Percentiles rank a stretch among this genome's conserved stretches.
These are phyloP conservation scores for Luperina testacea DNA, from an alignment of 2,888 invertebrate species.

Conservation along the genomic window DNA sequence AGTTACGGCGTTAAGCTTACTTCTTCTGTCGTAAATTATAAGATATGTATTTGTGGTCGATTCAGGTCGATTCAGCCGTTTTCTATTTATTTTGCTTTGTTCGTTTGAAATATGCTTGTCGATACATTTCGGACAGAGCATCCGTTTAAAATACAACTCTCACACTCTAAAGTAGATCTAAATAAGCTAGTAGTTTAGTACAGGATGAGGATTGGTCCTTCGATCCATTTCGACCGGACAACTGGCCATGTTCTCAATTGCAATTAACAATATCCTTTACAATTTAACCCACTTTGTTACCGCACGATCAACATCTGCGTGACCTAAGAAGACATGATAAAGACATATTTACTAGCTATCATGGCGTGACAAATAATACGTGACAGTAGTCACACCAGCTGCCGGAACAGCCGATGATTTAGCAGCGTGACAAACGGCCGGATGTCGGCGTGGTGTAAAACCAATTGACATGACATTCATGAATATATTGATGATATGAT, in stretches of 20 bases:
- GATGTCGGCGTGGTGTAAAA: slow-evolving; percentile 43
- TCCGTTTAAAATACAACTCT: not conserved
- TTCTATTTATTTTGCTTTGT: not conserved
- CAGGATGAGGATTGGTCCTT: not conserved
- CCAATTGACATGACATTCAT: slow-evolving; percentile 49
- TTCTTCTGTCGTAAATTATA: not conserved
- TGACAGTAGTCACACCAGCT: slow-evolving; percentile 47
- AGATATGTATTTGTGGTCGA: not conserved
- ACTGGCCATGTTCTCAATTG: slow-evolving; percentile 3
- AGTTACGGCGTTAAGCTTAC: not conserved
- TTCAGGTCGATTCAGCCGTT: not conserved
- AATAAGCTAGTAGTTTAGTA: not conserved
- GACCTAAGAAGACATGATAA: slow-evolving; percentile 32
- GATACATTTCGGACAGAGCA: not conserved
- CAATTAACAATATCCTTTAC: slow-evolving; percentile 39
- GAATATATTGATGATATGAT: slow-evolving; percentile 35
- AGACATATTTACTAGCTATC: slow-evolving; percentile 4
- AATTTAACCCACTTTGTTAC: slow-evolving; percentile 26
- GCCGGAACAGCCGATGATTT: slow-evolving; percentile 54
- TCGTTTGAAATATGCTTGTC: not conserved
- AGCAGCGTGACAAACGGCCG: slow-evolving; percentile 46
- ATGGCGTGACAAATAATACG: slow-evolving; percentile 29
- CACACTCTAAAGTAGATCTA: not conserved
- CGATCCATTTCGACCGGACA: not conserved
- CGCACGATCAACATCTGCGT: slow-evolving; percentile 38